Conservation (phyloP, 2,888 invertebrate species). For the Helicoverpa assulta region DNA sequence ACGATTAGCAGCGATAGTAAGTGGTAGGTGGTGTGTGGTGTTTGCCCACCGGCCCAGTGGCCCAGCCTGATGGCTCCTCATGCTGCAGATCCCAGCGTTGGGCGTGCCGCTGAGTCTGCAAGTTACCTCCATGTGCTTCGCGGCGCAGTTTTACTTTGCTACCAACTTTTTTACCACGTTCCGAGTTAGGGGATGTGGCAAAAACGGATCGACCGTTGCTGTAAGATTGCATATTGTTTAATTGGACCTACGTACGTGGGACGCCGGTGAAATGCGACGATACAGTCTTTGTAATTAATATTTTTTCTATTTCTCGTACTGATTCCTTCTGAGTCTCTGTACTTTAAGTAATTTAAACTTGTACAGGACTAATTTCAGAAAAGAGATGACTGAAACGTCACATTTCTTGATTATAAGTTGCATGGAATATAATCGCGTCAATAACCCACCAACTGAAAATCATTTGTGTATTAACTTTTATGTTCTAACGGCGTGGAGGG, state of each 20-base stretch:
- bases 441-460: slow-evolving; percentile 49
- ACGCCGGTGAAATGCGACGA: slow-evolving; percentile 56
- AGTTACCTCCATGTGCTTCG: slow-evolving; percentile 88
- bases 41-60: neutral
- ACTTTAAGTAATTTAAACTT: too few relatives aligned
- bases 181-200: slow-evolving; percentile 96
- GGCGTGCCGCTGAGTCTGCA: slow-evolving; percentile 81
- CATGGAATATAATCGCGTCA: slow-evolving; percentile 56
- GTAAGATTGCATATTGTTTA: slow-evolving; percentile 90
- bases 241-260: slow-evolving; percentile 50
- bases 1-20: neutral
- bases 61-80: slow-evolving; percentile 39
- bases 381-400: slow-evolving; percentile 60
- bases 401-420: slow-evolving; percentile 50
- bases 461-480: slow-evolving; percentile 6
- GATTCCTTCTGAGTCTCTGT: too few relatives aligned
- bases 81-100: slow-evolving; percentile 83
- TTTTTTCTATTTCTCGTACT: too few relatives aligned
- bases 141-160: slow-evolving; percentile 92
- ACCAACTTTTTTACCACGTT: slow-evolving; percentile 93
- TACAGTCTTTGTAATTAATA: slow-evolving; percentile 43
- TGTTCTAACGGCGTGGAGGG: slow-evolving; percentile 15
- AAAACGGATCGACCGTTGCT: slow-evolving; percentile 99
- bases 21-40: slow-evolving; percentile 22
- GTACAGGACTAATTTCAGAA: neutral